These are phyloP conservation scores for Mugil cephalus DNA, from an alignment of 2,113 vertebrate species.

Conservation along the genomic window DNA sequence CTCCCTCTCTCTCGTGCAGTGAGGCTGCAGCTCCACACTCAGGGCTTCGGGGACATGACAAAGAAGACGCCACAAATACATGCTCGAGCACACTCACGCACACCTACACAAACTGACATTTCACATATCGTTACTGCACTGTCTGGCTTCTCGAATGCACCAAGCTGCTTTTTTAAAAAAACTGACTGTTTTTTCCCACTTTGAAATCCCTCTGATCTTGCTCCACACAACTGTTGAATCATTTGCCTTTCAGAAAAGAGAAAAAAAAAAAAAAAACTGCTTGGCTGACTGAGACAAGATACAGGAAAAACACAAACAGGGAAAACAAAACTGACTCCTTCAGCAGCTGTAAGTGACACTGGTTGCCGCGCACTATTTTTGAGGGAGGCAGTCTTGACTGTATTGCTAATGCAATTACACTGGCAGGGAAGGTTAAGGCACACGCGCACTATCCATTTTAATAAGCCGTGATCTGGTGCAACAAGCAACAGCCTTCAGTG, in stretches of 20 bases:
- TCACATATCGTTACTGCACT: conserved; percentile 64
- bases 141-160: conserved; percentile 66
- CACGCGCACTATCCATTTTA: neutral
- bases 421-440: conserved; percentile 9
- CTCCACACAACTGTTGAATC: conserved; percentile 64
- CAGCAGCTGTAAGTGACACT: conserved; percentile 34
- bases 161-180: conserved; percentile 43
- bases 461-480: conserved; percentile 4
- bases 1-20: conserved; percentile 51
- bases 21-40: conserved; percentile 80
- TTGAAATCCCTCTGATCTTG: conserved; percentile 50
- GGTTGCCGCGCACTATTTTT: conserved; percentile 21
- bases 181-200: conserved; percentile 48
- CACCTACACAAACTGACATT: conserved; percentile 75
- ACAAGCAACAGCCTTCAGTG: conserved; percentile 15
- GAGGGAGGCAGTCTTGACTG: conserved; percentile 24
- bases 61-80: conserved; percentile 67
- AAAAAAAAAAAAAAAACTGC: neutral
- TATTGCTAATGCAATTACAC: conserved; percentile 32
- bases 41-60: conserved; percentile 78
- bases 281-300: conserved; percentile 44
- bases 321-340: conserved; percentile 56
- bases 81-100: conserved; percentile 62
- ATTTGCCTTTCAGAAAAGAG: conserved; percentile 36
- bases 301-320: conserved; percentile 42